These are phyloP conservation scores for Emydura subglobosa DNA, from an alignment of 2,113 vertebrate species.

Conservation along the genomic window DNA sequence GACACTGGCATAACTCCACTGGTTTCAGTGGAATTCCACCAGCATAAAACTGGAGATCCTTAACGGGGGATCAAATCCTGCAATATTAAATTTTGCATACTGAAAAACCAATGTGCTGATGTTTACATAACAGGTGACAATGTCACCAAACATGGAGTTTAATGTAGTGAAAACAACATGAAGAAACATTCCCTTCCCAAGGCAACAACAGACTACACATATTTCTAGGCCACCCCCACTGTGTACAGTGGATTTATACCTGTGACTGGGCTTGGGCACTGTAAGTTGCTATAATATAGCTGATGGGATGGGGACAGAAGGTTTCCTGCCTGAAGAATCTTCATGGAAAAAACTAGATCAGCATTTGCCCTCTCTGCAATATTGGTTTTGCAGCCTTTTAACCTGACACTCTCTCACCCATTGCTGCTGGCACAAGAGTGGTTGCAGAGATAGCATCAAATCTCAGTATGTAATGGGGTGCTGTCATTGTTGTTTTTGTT, in stretches of 20 bases:
- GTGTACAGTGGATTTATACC: not conserved
- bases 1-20: not conserved
- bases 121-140: not conserved
- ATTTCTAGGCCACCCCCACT: rapidly evolving
- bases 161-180: not conserved
- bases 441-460: not conserved
- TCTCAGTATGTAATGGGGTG: not conserved
- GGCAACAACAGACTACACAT: not conserved
- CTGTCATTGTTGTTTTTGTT: not conserved
- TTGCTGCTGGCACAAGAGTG: not conserved
- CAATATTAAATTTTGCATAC: not conserved
- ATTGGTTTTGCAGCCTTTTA: not conserved
- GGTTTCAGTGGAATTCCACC: not conserved
- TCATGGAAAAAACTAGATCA: not conserved
- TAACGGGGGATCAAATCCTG: not conserved
- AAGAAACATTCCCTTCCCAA: not conserved
- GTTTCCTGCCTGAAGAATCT: not conserved
- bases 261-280: not conserved
- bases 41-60: not conserved
- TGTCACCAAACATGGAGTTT: not conserved
- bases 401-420: not conserved
- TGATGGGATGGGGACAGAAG: not conserved
- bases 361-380: not conserved
- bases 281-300: not conserved
- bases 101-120: not conserved